Base-by-base conservation (phyloP, 2,888 invertebrate species). In the Blastobasis lacticolella region DNA sequence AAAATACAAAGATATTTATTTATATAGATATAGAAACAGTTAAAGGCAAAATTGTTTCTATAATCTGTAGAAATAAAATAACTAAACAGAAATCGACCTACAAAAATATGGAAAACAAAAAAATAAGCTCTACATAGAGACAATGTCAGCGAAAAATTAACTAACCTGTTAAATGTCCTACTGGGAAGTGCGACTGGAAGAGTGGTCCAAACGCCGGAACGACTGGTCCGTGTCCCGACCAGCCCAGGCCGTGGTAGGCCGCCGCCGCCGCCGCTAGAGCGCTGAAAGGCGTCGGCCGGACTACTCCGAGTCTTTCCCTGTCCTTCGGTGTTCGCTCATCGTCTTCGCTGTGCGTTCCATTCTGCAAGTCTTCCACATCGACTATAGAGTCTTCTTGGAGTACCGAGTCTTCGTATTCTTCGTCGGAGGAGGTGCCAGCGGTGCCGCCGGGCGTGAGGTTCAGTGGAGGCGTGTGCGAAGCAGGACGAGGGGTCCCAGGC, bases 351-450 rank as follows among this genome's bases (percentile, higher is more conserved):
- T 73, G 73, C 9, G 61, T 63, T 48, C 91, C 91, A 55, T 90
- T 90, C 66, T 91, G 91, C 68, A 94, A 81, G 67, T 94, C 95
- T 74, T 94, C 95, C 9, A 95, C 94, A 71, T 95, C 95, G 9
- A 95, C 94, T 67, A 93, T 90, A 48, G 92, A 92, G 60, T 91
- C 91, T 58, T 89, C 90, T 49, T 90, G 92, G 55, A 92, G 91
- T 53, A 94, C 93, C 5, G 93, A 92, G 67, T 94, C 92, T 67
- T 91, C 91, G 55, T 91, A 91, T 53, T 91, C 91, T 49, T 92
- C 92, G 49, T 91, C 90, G 4, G 91, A 91, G 38, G 88, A 87
- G 4, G 88, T 87, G 1, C 23, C 23, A 1, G 84, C 75, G 5
- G 81, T 80, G 36, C 89, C 86, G 4, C 89, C 84, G n/a, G 78